Percentiles rank a stretch among this genome's conserved stretches.
These are phyloP conservation scores for Zaprionus obscuricornis DNA, from an alignment of 2,888 invertebrate species.

Conservation along the genomic window DNA sequence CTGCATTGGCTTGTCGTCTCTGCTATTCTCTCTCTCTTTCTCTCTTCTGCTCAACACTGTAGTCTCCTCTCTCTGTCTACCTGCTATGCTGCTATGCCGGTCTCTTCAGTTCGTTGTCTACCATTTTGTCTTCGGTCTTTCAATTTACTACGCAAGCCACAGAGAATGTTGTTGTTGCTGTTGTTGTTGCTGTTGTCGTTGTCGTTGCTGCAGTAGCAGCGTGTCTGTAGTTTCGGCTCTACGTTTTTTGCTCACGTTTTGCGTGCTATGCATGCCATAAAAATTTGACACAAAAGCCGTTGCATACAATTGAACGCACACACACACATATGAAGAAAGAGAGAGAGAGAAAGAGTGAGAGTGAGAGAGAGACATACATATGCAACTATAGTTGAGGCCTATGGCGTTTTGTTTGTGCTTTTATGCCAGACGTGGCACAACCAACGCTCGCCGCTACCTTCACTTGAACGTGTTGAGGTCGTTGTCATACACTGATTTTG, in stretches of 20 bases:
- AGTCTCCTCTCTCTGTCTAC: too few relatives aligned
- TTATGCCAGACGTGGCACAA: conserved; percentile 21
- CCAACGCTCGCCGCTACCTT: too few relatives aligned
- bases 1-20: not conserved
- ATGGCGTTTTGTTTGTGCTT: conserved; percentile 29
- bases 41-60: not conserved
- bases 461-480: conserved; percentile 57
- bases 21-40: not conserved
- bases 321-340: conserved; percentile 14
- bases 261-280: conserved; percentile 74
- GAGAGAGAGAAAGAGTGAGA: not conserved
- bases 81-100: not conserved
- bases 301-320: conserved; percentile 65
- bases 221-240: conserved; percentile 64
- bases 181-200: conserved; percentile 24
- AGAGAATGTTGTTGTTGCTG: conserved; percentile 18
- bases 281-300: conserved; percentile 75
- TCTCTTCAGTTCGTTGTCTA: conserved; percentile 20
- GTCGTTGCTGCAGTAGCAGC: conserved; percentile 31
- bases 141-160: conserved; percentile 62
- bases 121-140: conserved; percentile 65
- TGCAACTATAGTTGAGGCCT: conserved; percentile 2
- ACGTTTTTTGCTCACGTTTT: conserved; percentile 70
- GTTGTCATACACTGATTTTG: conserved; percentile 64
- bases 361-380: not conserved